Evolutionary conservation across 2,888 invertebrate species (phyloP).

Genomic region (Patella caerulea): DNA sequence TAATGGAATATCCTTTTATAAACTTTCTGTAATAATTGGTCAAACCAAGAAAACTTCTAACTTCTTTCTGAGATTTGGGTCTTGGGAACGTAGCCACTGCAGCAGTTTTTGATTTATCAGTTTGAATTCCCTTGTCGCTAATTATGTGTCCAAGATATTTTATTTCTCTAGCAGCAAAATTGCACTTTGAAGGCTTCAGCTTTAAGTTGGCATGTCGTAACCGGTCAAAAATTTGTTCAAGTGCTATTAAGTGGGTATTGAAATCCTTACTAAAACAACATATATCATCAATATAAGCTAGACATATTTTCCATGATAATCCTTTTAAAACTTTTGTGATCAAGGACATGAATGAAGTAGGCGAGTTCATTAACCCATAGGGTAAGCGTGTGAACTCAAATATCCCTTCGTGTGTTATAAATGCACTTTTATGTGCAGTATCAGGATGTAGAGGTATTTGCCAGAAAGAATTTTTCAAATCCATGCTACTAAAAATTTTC

Average conservation of each 20-base stretch:
- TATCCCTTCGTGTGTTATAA: constrained; percentile 35
- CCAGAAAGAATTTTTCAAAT: constrained; percentile 33
- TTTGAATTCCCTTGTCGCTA: constrained; percentile 32
- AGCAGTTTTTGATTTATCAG: constrained; percentile 29
- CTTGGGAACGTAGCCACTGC: constrained; percentile 24
- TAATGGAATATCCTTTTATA: constrained; percentile 34
- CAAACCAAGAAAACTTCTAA: constrained; percentile 33
- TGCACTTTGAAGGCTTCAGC: constrained; percentile 40
- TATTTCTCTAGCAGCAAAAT: constrained; percentile 34
- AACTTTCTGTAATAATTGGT: constrained; percentile 38
- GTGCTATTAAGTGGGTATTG: constrained; percentile 34
- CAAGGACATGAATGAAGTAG: constrained; percentile 34
- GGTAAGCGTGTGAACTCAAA: constrained; percentile 38
- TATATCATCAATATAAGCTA: constrained; percentile 46
- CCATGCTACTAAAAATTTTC: constrained; percentile 30
- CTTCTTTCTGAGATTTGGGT: constrained; percentile 33
- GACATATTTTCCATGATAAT: constrained; percentile 38
- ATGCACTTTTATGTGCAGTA: constrained; percentile 36
- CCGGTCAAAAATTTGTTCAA: constrained; percentile 33
- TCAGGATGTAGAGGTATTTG: constrained; percentile 31
- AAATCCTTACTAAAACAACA: constrained; percentile 34
- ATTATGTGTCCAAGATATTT: constrained; percentile 40
- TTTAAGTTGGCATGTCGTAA: constrained; percentile 34
- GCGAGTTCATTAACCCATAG: constrained; percentile 42
- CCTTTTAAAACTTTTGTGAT: constrained; percentile 36